A percentile compares a stretch with the other conserved stretches of the same genome.
These are phyloP conservation scores for Conistra vaccinii DNA, from an alignment of 2,888 invertebrate species.

Conservation along the genomic window DNA sequence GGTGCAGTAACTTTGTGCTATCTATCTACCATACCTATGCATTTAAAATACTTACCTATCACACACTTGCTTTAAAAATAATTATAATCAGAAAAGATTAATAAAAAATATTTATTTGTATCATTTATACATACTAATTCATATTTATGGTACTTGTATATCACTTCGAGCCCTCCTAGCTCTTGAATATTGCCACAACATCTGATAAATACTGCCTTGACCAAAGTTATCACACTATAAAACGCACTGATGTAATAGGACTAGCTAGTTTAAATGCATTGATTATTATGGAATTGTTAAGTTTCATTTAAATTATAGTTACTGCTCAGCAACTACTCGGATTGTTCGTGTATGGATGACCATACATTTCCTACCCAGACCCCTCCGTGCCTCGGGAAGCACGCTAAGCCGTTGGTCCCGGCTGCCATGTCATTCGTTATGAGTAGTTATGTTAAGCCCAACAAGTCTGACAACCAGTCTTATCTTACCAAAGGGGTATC, in stretches of 20 bases:
- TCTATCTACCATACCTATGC: neutral
- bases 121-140: constrained; percentile 38
- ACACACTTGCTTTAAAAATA: neutral
- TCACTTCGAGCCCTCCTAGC: constrained; percentile 42
- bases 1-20: neutral
- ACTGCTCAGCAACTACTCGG: neutral
- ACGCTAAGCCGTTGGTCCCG: no score
- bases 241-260: neutral
- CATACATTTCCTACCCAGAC: no score
- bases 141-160: constrained; percentile 39
- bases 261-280: constrained; percentile 29
- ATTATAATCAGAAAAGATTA: constrained; percentile 7
- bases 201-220: constrained; percentile 28
- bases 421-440: no score
- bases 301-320: neutral
- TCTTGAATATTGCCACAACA: constrained; percentile 24
- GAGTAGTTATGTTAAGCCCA: no score
- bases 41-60: neutral
- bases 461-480: no score
- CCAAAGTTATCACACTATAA: neutral
- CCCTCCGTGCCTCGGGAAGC: no score
- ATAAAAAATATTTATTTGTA: constrained; percentile 43
- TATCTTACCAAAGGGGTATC: no score
- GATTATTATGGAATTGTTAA: constrained; percentile 27
- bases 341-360: no score